Base-by-base conservation (phyloP, 1,140 invertebrate species). In the Megalonaias nervosa region DNA sequence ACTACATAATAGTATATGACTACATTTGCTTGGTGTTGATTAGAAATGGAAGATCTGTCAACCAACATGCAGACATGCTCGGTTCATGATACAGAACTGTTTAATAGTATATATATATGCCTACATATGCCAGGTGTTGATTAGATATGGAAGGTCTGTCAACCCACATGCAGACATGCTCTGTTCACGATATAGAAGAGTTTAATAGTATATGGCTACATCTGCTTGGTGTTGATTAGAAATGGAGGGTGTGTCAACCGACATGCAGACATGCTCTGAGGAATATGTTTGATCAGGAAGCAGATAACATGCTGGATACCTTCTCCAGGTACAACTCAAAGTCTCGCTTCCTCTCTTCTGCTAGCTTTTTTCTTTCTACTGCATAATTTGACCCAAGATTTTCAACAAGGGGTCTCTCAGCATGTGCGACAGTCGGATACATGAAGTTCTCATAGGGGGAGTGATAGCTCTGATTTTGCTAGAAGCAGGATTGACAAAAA, bases 371-470 rank as follows among this genome's bases (percentile, higher is more conserved):
- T 62, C 64, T 26, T 0, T 67, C 64, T 55, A 69, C 23, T 61
- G 68, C 76, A 17, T 73, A 57, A 21, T 61, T 71, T 4, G n/a
- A 19, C 55, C 76, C 71, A 71, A 78, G 61, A 55, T 73, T 62
- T 1, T 64, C 76, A 26, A 78, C 76, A 26, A 78, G 61, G 2
- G 76, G 76, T 38, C 64, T 72, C 66, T 78, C 76, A 5, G 76
- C 76, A 13, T 61, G 66, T 11, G 76, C 76, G 17, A 78, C 76
- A 38, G 67, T 78, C 1, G 76, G 76, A 61, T 48, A 78, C 19
- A 78, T 71, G 58, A 58, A 78, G 59, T 74, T 58, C n/a, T 78
- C 76, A 62, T 78, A 72, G 2, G 76, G 76, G 57, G 68, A 64
- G 19, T 67, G 76, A 17, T 68, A 71, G 26, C 74, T 56, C 13